A percentile compares a stretch with the other conserved stretches of the same genome.
Evolutionary conservation across 2,888 invertebrate species (phyloP).

Genomic region (Oxycera nigricornis): DNA sequence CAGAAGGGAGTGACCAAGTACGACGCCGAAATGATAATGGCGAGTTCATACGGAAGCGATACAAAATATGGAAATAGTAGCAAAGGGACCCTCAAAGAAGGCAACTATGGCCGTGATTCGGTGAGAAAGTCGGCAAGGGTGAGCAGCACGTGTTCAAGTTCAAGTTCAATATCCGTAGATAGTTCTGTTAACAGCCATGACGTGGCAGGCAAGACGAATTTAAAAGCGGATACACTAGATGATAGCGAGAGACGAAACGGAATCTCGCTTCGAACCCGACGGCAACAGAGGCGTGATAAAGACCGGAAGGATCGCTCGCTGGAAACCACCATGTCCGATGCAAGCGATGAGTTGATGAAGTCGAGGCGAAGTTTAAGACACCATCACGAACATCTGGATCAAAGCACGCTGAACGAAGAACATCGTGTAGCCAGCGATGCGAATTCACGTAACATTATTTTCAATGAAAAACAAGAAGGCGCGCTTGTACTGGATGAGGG

Average conservation of each 20-base stretch:
- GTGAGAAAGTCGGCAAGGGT: constrained; percentile 59
- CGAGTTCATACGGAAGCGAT: constrained; percentile 58
- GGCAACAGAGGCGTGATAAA: constrained; percentile 41
- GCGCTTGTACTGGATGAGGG: constrained; percentile 47
- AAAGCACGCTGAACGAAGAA: constrained; percentile 31
- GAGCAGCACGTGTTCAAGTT: constrained; percentile 60
- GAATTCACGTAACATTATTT: constrained; percentile 59
- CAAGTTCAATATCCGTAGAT: constrained; percentile 59
- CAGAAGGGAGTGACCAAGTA: constrained; percentile 87
- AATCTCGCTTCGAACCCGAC: constrained; percentile 40
- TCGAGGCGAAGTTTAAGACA: constrained; percentile 22
- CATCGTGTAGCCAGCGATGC: constrained; percentile 57
- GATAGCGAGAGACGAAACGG: constrained; percentile 15
- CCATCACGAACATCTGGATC: constrained; percentile 32
- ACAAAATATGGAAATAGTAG: constrained; percentile 32
- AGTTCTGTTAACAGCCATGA: constrained; percentile 46
- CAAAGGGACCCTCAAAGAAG: constrained; percentile 10
- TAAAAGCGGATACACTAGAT: not conserved
- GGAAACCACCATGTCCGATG: not conserved
- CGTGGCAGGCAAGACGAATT: not conserved
- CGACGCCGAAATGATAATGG: constrained; percentile 85
- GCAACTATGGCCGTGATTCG: constrained; percentile 48
- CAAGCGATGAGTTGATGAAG: constrained; percentile 5
- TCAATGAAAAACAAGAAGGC: constrained; percentile 62
- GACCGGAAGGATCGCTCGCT: constrained; percentile 16